Base-by-base conservation (phyloP, 53 echinoderm and acorn worm species). In the Antedon mediterranea region DNA sequence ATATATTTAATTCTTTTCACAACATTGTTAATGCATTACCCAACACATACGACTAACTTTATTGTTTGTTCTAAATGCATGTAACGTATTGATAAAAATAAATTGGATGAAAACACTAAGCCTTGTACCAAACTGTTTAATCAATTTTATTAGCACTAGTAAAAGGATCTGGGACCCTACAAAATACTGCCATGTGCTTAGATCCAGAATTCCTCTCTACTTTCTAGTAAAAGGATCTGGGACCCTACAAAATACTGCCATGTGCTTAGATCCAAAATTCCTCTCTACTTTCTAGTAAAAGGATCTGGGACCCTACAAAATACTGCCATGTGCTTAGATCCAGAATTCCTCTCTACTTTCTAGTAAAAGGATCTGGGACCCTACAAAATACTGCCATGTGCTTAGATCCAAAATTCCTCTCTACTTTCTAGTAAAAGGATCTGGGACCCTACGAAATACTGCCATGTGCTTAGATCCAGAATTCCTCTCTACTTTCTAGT, bases 301-400 rank as follows among this genome's bases (percentile, higher is more conserved):
- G 41, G 57, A 57, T 57, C 57, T 57, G 57, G 23, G 1, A 57
- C 57, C 71, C 88, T 72, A 33, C 88, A 77, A 75, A 97, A 97
- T 31, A 90, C 83, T 27, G 92, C 97, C 28, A 81, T 83, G 71
- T 83, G 92, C 76, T 97, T 97, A 34, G 87, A 82, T 15, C 97
- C 97, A 33, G 84, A 71, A 79, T 97, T 97, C 78, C 97, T 83
- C 5, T 91, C 89, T 43, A 91, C 91, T 77, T 91, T 95, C n/a
- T n/a, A n/a, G n/a, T n/a, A n/a, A n/a, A n/a, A 41, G 41, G 57
- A 57, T 57, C 57, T 57, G 57, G 23, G 1, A 57, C 57, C 71
- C 88, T 72, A 33, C 88, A 77, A 75, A 97, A 97, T 31, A 90
- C 83, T 27, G 92, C 97, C 28, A 81, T 83, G 71, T 83, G 92